Evolutionary conservation across 2,797 vertebrate genomes (phyloP).

Genomic region (Hapalemur alaotrensis): DNA sequence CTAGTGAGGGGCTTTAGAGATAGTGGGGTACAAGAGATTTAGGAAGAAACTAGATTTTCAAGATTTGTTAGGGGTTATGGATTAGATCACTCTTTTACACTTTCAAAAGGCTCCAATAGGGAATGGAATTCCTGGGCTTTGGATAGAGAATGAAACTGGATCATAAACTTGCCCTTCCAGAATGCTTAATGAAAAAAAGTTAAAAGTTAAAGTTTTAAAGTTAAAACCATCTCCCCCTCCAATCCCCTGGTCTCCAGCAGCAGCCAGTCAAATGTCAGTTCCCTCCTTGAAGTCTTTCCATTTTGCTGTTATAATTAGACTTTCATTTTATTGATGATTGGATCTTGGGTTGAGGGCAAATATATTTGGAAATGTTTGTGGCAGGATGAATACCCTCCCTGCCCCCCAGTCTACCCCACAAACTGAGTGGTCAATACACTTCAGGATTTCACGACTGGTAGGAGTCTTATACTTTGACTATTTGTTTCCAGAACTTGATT

Average conservation of each 20-base stretch:
- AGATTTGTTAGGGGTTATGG: background rate
- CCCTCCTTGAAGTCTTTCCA: background rate
- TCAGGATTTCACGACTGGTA: background rate
- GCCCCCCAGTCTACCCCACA: background rate
- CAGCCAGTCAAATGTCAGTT: background rate
- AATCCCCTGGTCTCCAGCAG: fast-evolving
- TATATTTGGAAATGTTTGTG: background rate
- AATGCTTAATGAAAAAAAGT: background rate
- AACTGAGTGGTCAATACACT: background rate
- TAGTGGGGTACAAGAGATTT: background rate
- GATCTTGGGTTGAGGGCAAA: background rate
- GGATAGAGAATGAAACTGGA: background rate
- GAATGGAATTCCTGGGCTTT: background rate
- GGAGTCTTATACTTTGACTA: background rate
- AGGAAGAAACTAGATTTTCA: background rate
- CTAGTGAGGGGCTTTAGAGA: background rate
- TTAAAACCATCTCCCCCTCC: background rate
- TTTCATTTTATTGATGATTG: slow-evolving; percentile 28
- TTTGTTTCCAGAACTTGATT: slow-evolving; percentile 60
- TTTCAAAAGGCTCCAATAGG: background rate
- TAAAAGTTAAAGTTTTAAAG: background rate
- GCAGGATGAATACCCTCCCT: background rate
- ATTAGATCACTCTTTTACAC: background rate
- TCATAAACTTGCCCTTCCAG: background rate
- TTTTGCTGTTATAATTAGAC: background rate